Percentiles rank a stretch among this genome's conserved stretches.
These are phyloP conservation scores for Mycogona germanica DNA, from an alignment of 2,888 invertebrate genomes.

Conservation along the genomic window DNA sequence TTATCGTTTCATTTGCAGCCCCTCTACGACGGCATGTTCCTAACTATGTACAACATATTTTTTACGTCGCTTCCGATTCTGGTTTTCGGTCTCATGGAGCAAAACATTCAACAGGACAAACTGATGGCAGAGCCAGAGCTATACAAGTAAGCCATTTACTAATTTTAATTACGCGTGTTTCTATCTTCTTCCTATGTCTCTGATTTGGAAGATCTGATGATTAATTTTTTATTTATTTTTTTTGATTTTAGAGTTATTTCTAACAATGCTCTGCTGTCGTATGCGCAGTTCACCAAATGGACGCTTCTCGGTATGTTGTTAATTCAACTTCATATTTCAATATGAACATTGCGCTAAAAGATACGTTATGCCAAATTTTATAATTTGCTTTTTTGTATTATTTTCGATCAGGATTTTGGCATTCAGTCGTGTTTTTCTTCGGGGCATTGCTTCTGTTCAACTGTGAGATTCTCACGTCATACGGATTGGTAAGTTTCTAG, in stretches of 20 bases:
- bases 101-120: conserved; percentile 45
- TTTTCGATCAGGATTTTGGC: conserved; percentile 46
- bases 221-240: background rate
- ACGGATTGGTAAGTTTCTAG: conserved; percentile 3
- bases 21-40: conserved; percentile 58
- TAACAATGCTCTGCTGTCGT: conserved; percentile 49
- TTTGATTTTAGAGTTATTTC: conserved; percentile 29
- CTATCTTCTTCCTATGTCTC: no score
- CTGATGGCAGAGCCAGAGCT: conserved; percentile 50
- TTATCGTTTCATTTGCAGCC: conserved; percentile 32
- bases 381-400: background rate
- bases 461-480: background rate
- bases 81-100: conserved; percentile 59
- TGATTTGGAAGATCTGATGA: no score
- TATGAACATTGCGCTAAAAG: background rate
- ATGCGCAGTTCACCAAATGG: conserved; percentile 50
- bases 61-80: conserved; percentile 64
- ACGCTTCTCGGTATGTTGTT: conserved; percentile 35
- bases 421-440: conserved; percentile 49
- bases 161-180: background rate
- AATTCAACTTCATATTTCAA: conserved; percentile 12
- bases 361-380: conserved; percentile 9
- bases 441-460: conserved; percentile 34
- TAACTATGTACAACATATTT: conserved; percentile 61
- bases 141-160: conserved; percentile 45